phyloP scores from a whole-genome alignment of 2,888 invertebrate genomes.

The Tenthredo livida region DNA sequence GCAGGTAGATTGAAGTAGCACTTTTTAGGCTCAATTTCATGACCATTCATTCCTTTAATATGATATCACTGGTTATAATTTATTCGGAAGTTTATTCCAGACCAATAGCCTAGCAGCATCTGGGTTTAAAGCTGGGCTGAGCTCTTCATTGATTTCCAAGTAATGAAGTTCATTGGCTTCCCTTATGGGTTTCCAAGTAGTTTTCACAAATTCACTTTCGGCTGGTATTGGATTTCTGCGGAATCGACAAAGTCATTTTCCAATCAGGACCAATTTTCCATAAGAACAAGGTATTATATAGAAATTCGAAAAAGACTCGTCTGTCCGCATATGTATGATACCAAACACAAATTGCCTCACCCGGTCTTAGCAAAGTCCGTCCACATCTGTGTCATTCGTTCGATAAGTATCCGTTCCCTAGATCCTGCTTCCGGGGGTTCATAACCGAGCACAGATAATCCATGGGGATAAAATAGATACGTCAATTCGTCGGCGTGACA shows the following conservation, averaged over 20 bases:
- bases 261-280: not conserved
- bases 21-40: not conserved
- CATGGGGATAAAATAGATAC: conserved; percentile 65
- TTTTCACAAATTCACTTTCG: conserved; percentile 61
- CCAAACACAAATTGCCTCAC: conserved; percentile 58
- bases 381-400: conserved; percentile 72
- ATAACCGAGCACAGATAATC: conserved; percentile 56
- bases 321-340: not conserved
- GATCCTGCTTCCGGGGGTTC: conserved; percentile 56
- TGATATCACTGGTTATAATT: conserved; percentile 55
- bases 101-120: conserved; percentile 56
- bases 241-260: conserved; percentile 10
- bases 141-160: conserved; percentile 65
- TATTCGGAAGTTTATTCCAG: conserved; percentile 57
- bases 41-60: not conserved
- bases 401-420: conserved; percentile 61
- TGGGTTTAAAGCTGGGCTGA: conserved; percentile 57
- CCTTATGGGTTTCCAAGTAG: conserved; percentile 68
- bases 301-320: not conserved
- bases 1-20: not conserved
- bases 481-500: conserved; percentile 68
- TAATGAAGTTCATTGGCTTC: conserved; percentile 60
- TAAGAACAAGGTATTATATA: not conserved
- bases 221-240: conserved; percentile 71
- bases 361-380: conserved; percentile 74